Percentiles rank a stretch among this genome's conserved stretches.
phyloP scores from a whole-genome alignment of 1,140 invertebrate genomes.

The Anoplophora glabripennis region DNA sequence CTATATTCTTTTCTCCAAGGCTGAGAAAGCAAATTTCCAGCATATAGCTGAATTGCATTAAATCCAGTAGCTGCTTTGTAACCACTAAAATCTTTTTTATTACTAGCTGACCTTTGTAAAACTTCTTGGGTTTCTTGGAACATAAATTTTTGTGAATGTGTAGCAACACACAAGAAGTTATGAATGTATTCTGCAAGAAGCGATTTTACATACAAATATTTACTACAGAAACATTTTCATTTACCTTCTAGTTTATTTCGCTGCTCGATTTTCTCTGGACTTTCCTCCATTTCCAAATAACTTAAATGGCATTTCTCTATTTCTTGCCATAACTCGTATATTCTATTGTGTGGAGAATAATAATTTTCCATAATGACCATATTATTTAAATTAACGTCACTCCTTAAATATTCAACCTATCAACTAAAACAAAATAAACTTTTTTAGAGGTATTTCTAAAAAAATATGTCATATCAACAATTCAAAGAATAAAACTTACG shows the following conservation, averaged over 20 bases:
- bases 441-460: too few relatives aligned
- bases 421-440: too few relatives aligned
- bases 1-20: conserved; percentile 86
- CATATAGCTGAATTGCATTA: conserved; percentile 79
- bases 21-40: conserved; percentile 78
- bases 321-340: conserved; percentile 63
- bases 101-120: conserved; percentile 67
- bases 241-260: conserved; percentile 72
- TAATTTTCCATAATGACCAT: conserved; percentile 44
- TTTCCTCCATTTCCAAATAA: conserved; percentile 75
- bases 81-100: conserved; percentile 71
- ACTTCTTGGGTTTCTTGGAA: conserved; percentile 71
- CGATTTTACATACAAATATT: conserved; percentile 5
- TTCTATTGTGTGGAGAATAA: conserved; percentile 50
- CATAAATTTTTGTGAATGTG: conserved; percentile 76
- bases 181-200: conserved; percentile 65
- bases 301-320: conserved; percentile 69
- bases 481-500: too few relatives aligned
- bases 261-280: conserved; percentile 67
- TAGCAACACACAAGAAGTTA: conserved; percentile 72
- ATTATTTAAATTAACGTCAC: conserved; percentile 20
- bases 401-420: not conserved
- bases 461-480: too few relatives aligned
- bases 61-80: conserved; percentile 77
- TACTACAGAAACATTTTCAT: not conserved